A percentile compares a stretch with the other conserved stretches of the same genome.
Conservation (phyloP, 2,797 vertebrate species). For the Oryzias dopingdopingensis region DNA sequence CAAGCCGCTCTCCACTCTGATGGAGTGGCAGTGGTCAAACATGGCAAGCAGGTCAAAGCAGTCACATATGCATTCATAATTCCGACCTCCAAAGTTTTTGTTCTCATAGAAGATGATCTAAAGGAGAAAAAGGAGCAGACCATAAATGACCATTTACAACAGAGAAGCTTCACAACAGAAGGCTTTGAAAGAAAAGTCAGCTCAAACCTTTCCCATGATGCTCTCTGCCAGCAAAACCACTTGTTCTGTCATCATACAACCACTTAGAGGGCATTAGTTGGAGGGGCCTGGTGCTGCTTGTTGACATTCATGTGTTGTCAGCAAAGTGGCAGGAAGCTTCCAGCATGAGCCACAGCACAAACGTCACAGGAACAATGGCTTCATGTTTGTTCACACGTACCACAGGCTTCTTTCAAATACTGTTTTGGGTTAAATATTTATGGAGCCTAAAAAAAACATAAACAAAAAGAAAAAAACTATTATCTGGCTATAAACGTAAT, state of each 20-base stretch:
- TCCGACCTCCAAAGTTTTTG: slow-evolving; percentile 71
- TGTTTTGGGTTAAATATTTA: too few relatives aligned
- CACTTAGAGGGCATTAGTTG: slow-evolving; percentile 57
- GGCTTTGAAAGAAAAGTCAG: background rate
- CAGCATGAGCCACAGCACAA: slow-evolving; percentile 53
- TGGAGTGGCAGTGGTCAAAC: slow-evolving; percentile 72
- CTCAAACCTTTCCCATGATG: slow-evolving; percentile 73
- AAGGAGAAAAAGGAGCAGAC: slow-evolving; percentile 2
- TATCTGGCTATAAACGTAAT: too few relatives aligned
- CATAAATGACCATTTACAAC: background rate
- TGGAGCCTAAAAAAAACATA: background rate
- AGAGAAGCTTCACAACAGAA: background rate
- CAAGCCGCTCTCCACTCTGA: slow-evolving; percentile 73
- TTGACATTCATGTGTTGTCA: slow-evolving; percentile 72
- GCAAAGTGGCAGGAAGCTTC: slow-evolving; percentile 62
- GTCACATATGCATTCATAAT: slow-evolving; percentile 71
- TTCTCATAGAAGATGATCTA: slow-evolving; percentile 83
- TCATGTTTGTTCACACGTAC: slow-evolving; percentile 14
- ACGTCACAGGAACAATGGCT: slow-evolving; percentile 49
- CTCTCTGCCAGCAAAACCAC: slow-evolving; percentile 21
- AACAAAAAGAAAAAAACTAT: background rate
- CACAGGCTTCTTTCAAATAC: too few relatives aligned
- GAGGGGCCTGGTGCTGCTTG: slow-evolving; percentile 33
- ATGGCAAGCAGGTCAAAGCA: slow-evolving; percentile 66
- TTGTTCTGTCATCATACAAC: slow-evolving; percentile 15